phyloP scores from a whole-genome alignment of 2,888 invertebrate species.

The Eupeodes latifasciatus region DNA sequence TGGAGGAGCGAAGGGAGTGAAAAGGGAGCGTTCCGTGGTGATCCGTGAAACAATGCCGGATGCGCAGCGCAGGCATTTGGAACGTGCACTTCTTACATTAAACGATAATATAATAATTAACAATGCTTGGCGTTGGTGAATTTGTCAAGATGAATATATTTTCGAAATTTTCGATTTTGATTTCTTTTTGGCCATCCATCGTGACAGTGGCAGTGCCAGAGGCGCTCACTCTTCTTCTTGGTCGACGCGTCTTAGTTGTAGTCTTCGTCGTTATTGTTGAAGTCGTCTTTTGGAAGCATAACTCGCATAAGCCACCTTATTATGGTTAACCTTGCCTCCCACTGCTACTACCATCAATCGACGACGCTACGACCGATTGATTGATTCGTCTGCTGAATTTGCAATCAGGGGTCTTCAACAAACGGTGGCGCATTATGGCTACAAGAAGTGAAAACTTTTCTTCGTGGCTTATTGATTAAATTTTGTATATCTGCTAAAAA shows the following conservation, averaged over 20 bases:
- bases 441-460: constrained; percentile 71
- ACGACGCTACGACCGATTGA: neutral
- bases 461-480: constrained; percentile 43
- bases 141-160: constrained; percentile 55
- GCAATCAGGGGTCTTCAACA: constrained; percentile 53
- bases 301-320: neutral
- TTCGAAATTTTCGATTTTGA: constrained; percentile 60
- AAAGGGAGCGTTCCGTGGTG: constrained; percentile 12
- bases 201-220: neutral
- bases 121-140: constrained; percentile 48
- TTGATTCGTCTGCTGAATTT: constrained; percentile 58
- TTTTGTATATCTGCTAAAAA: constrained; percentile 28
- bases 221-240: constrained; percentile 26
- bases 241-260: neutral
- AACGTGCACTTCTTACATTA: constrained; percentile 66
- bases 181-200: constrained; percentile 59
- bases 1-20: too few species aligned
- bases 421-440: constrained; percentile 49
- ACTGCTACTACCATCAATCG: neutral
- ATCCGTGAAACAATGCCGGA: constrained; percentile 70
- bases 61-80: constrained; percentile 61
- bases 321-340: constrained; percentile 25
- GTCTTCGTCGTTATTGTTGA: neutral
- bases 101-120: constrained; percentile 51
- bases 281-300: constrained; percentile 17